Base-by-base conservation (phyloP, 2,888 invertebrate genomes). In the Clostera curtula region DNA sequence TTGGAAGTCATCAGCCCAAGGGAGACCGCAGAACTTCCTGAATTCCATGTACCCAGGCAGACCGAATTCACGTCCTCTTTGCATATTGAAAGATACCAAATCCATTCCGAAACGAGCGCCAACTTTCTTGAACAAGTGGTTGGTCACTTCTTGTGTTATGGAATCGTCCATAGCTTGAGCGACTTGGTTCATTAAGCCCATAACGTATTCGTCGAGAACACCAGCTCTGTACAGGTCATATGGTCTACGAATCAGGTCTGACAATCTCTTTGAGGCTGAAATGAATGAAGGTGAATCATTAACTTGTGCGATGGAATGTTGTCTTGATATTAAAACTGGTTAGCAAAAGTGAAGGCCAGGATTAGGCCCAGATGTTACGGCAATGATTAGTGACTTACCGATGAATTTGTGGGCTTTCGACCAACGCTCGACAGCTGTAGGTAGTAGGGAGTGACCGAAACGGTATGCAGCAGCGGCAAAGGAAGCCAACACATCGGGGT, bases 91-190 rank as follows among this genome's bases (percentile, higher is more conserved):
- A 5, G 96, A 93, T 8, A 95, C 95, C 56, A 96, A 82, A 70
- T 96, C 96, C 89, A 96, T 90, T 43, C 96, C 96, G 57, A 92
- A 93, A 30, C 91, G 64, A 3, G 88, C 87, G 19, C 89, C 88
- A 18, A 89, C 89, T 69, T 93, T 93, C 74, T 95, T 95, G 79
- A 96, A 96, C 29, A 96, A 80, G 72, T 95, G 95, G 75, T 96
- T 96, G 17, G 96, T 96, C 1, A 96, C 95, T 87, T 95, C 89
- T 53, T 89, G 90, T 0, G 96, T 96, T 43, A 96, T 94, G 0
- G 95, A 95, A 66, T 96, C 95, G 65, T 96, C 96, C 93, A 96
- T 95, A 58, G 95, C 95, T 71, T 96, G 95, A 1, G 96, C 95
- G 11, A 95, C 95, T 84, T 96, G 96, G 70, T 96, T 96, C 90